Conservation (phyloP, 2,113 vertebrate genomes). For the Dipodomys stephensi region DNA sequence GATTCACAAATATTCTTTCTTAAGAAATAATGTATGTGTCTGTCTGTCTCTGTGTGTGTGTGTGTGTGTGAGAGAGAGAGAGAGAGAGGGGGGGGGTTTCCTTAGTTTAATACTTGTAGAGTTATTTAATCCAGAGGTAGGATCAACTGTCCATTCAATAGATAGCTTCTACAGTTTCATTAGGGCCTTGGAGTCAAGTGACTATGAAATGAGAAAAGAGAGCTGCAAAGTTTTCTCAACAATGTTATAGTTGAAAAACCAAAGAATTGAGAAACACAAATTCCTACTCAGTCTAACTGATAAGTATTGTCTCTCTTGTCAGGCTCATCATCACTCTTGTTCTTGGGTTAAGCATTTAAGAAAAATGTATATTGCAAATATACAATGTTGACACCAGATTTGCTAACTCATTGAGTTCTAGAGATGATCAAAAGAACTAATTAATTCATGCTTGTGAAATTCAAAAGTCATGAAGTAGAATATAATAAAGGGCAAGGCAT, state of each 20-base stretch:
- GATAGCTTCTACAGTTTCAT: constrained; percentile 19
- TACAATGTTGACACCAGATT: not conserved
- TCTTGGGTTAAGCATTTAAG: constrained; percentile 1
- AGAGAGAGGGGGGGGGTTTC: too few relatives aligned
- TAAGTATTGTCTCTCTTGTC: not conserved
- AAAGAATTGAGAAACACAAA: not conserved
- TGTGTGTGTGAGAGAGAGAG: not conserved
- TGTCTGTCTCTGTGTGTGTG: not conserved
- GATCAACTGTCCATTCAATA: not conserved
- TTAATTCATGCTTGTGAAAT: not conserved
- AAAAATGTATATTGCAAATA: not conserved
- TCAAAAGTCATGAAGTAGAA: not conserved
- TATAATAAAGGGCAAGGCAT: not conserved
- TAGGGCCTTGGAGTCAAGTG: not conserved
- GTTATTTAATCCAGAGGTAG: not conserved
- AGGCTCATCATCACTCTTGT: not conserved
- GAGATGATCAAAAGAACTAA: constrained; percentile 21
- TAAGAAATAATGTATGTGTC: too few relatives aligned
- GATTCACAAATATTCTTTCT: too few relatives aligned
- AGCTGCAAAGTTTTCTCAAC: not conserved
- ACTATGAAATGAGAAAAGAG: not conserved
- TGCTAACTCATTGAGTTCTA: not conserved
- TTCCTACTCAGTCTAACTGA: constrained; percentile 3
- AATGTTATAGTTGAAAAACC: constrained; percentile 3
- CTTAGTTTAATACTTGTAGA: not conserved